phyloP scores from a whole-genome alignment of 92 coral and sea anemone species.

The Plumapathes pennacea region DNA sequence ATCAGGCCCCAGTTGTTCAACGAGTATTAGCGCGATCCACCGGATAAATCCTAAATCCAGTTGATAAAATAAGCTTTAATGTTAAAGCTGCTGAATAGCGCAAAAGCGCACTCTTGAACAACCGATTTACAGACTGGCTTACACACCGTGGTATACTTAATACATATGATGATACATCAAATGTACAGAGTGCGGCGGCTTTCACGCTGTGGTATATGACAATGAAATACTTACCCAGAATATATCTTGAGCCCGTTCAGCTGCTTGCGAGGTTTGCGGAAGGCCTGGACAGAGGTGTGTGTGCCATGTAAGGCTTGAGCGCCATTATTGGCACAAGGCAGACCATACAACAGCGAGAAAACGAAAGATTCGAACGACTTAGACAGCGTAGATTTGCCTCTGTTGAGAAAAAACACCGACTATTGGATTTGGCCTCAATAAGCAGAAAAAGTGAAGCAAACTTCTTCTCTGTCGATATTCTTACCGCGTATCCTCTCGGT shows the following conservation, averaged over 20 bases:
- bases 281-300: slow-evolving; percentile 71
- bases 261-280: slow-evolving; percentile 51
- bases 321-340: slow-evolving; percentile 58
- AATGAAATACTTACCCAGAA: slow-evolving; percentile 52
- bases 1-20: too few species aligned
- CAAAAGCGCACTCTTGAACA: too few species aligned
- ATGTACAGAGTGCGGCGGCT: too few species aligned
- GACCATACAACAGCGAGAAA: slow-evolving; percentile 86
- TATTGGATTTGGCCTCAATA: background rate
- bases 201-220: too few species aligned
- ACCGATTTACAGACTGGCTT: too few species aligned
- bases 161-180: too few species aligned
- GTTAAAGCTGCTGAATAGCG: too few species aligned
- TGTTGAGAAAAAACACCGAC: slow-evolving; percentile 7
- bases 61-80: too few species aligned
- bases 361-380: slow-evolving; percentile 68
- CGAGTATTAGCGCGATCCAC: too few species aligned
- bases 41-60: too few species aligned
- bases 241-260: slow-evolving; percentile 75
- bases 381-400: slow-evolving; percentile 77
- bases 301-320: slow-evolving; percentile 52
- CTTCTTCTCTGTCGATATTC: background rate
- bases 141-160: too few species aligned
- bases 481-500: slow-evolving; percentile 76
- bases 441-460: background rate